Evolutionary conservation across 2,113 vertebrate species (phyloP).

Genomic region (Misgurnus mizolepis): DNA sequence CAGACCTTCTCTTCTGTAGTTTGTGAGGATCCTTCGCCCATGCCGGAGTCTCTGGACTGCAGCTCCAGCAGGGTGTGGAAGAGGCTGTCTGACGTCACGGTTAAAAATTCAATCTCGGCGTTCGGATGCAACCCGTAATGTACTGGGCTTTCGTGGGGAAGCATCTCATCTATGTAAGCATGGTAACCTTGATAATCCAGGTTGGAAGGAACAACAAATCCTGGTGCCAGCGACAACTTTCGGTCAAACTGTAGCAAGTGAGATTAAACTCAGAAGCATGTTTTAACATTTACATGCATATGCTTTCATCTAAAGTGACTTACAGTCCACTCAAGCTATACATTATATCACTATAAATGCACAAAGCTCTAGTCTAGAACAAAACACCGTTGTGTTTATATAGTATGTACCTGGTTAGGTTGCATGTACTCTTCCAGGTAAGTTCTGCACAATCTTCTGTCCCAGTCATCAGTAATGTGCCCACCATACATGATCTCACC

Average conservation of each 20-base stretch:
- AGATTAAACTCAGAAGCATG: too few species aligned
- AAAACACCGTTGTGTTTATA: too few species aligned
- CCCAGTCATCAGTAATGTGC: constrained; percentile 84
- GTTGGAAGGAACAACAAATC: constrained; percentile 76
- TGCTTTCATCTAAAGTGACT: too few species aligned
- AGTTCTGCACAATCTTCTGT: constrained; percentile 78
- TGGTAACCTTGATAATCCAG: constrained; percentile 79
- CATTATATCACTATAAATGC: too few species aligned
- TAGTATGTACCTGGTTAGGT: constrained; percentile 73
- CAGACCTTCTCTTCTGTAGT: constrained; percentile 81
- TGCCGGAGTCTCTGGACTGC: constrained; percentile 75
- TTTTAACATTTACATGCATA: too few species aligned
- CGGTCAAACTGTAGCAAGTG: constrained; percentile 71
- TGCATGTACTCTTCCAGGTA: constrained; percentile 86
- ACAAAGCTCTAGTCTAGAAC: too few species aligned
- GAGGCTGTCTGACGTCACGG: constrained; percentile 74
- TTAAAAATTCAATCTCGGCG: constrained; percentile 77
- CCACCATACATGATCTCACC: constrained; percentile 85
- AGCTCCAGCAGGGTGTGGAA: constrained; percentile 82
- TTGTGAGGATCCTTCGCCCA: constrained; percentile 72
- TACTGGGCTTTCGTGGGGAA: constrained; percentile 73
- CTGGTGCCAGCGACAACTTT: constrained; percentile 70
- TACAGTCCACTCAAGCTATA: too few species aligned
- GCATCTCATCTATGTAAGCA: constrained; percentile 75
- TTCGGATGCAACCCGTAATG: constrained; percentile 75